Percentiles rank a stretch among this genome's conserved stretches.
Evolutionary conservation across 1,140 invertebrate genomes (phyloP).

Genomic region (Ceratoteleas bidentatus): DNA sequence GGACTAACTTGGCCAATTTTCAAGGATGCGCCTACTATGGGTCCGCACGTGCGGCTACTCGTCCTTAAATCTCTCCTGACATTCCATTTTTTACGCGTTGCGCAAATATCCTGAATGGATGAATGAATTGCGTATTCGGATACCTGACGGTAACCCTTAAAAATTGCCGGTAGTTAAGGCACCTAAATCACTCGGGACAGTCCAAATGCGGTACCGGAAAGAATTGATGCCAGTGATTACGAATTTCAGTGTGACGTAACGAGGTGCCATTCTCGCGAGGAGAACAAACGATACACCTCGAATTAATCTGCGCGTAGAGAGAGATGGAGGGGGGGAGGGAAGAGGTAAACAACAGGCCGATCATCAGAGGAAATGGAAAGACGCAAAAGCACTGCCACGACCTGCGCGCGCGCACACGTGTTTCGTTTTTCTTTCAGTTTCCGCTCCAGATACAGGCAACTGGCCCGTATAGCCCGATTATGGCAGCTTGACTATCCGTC

Average conservation of each 20-base stretch:
- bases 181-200: slow-evolving; percentile 34
- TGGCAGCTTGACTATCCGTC: slow-evolving; percentile 53
- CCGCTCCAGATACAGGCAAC: slow-evolving; percentile 62
- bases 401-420: slow-evolving; percentile 19
- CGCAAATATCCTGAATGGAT: slow-evolving; percentile 42
- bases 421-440: slow-evolving; percentile 66
- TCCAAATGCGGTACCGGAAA: slow-evolving; percentile 19
- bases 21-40: slow-evolving; percentile 50
- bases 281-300: slow-evolving; percentile 8
- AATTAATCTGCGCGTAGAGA: slow-evolving; percentile 21
- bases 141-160: slow-evolving; percentile 37
- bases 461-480: slow-evolving; percentile 58
- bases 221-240: slow-evolving; percentile 27
- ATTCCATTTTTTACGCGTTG: slow-evolving; percentile 46
- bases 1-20: slow-evolving; percentile 50
- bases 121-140: slow-evolving; percentile 45
- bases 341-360: no score
- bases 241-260: slow-evolving; percentile 30
- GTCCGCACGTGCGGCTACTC: slow-evolving; percentile 34
- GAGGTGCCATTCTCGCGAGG: neutral
- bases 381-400: slow-evolving; percentile 13
- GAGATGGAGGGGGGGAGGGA: neutral
- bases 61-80: slow-evolving; percentile 47
- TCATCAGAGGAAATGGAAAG: slow-evolving; percentile 11
- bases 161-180: slow-evolving; percentile 38